These are phyloP conservation scores for Cheilosia variabilis DNA, from an alignment of 2,888 invertebrate genomes.

Conservation along the genomic window DNA sequence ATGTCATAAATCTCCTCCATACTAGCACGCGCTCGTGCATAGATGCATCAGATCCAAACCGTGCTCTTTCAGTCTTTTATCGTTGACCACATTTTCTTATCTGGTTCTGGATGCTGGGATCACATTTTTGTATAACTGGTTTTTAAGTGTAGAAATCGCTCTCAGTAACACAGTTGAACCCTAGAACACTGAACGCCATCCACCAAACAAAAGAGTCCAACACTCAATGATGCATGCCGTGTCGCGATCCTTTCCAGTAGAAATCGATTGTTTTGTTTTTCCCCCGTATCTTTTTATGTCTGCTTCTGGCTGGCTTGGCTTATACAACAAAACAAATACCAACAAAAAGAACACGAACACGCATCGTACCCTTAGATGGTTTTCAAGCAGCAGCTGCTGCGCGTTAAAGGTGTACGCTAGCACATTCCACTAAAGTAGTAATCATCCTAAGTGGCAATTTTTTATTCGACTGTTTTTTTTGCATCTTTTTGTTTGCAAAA, in stretches of 20 bases:
- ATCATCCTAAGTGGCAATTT: conserved; percentile 53
- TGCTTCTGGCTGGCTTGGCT: not conserved
- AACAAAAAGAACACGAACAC: conserved; percentile 5
- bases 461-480: not conserved
- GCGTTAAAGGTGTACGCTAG: conserved; percentile 24
- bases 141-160: not conserved
- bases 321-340: conserved; percentile 1
- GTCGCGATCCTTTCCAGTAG: conserved; percentile 33
- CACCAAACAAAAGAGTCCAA: conserved; percentile 29
- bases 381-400: conserved; percentile 39
- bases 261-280: conserved; percentile 13
- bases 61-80: conserved; percentile 3
- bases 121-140: not conserved
- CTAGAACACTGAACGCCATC: not conserved
- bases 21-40: not conserved
- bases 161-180: not conserved
- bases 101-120: not conserved
- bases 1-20: not conserved
- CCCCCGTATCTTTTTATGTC: conserved; percentile 19
- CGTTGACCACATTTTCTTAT: conserved; percentile 6
- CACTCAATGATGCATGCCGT: conserved; percentile 12
- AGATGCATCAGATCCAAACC: not conserved
- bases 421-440: conserved; percentile 45
- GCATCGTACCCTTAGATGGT: conserved; percentile 1
- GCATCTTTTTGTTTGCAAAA: not conserved